These are phyloP conservation scores for Pogonocherus hispidulus DNA, from an alignment of 2,888 invertebrate species.

Conservation along the genomic window DNA sequence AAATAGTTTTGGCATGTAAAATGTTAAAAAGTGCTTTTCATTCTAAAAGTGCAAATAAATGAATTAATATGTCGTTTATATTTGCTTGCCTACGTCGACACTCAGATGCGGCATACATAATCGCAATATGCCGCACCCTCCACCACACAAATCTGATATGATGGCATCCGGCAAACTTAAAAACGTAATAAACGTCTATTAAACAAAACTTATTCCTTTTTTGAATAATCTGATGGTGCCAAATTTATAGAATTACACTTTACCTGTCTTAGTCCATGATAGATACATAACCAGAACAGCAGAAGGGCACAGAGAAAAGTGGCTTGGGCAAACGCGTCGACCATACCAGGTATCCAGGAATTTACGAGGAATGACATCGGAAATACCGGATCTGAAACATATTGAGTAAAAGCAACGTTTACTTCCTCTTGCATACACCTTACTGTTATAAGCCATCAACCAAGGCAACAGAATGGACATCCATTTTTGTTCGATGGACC, in stretches of 20 bases:
- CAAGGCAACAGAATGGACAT: slow-evolving; percentile 89
- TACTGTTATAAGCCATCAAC: slow-evolving; percentile 92
- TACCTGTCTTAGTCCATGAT: slow-evolving; percentile 94
- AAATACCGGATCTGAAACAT: slow-evolving; percentile 90
- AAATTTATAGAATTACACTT: too few species aligned
- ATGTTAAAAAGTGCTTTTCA: slow-evolving; percentile 85
- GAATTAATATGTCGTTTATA: neutral
- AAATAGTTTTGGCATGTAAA: slow-evolving; percentile 91
- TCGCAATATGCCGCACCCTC: too few species aligned
- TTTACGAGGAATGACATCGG: slow-evolving; percentile 91
- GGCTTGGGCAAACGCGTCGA: slow-evolving; percentile 92
- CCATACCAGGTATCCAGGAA: slow-evolving; percentile 91
- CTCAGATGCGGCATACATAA: too few species aligned
- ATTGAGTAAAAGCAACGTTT: neutral
- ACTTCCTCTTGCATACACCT: slow-evolving; percentile 62
- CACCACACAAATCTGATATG: too few species aligned
- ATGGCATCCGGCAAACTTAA: too few species aligned
- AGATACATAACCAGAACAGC: slow-evolving; percentile 95
- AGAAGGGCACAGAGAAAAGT: slow-evolving; percentile 89
- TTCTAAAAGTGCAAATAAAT: slow-evolving; percentile 77
- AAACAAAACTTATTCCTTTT: too few species aligned
- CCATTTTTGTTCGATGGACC: slow-evolving; percentile 99
- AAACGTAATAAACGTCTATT: too few species aligned
- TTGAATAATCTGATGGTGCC: too few species aligned
- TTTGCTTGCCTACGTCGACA: too few species aligned